These are phyloP conservation scores for Oedothorax gibbosus DNA, from an alignment of 1,140 invertebrate species.

Conservation along the genomic window DNA sequence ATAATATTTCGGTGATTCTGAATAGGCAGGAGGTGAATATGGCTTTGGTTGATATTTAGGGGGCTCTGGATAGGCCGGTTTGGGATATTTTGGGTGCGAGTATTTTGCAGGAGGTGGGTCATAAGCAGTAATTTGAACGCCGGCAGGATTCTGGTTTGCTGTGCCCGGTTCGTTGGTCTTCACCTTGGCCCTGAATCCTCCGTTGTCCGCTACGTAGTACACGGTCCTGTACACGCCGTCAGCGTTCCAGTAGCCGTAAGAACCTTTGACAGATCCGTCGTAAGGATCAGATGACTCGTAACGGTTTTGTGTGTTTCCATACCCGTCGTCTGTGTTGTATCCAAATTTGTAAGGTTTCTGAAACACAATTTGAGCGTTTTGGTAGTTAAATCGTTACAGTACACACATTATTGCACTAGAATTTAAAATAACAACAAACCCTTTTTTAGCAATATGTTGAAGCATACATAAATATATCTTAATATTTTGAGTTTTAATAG, in stretches of 20 bases:
- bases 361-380: not conserved
- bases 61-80: not conserved
- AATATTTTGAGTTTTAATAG: no score
- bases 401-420: no score
- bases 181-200: slow-evolving; percentile 56
- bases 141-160: slow-evolving; percentile 52
- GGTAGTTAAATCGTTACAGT: not conserved
- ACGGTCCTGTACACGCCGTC: slow-evolving; percentile 58
- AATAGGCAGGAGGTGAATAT: not conserved
- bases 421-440: no score
- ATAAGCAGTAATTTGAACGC: slow-evolving; percentile 48
- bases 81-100: slow-evolving; percentile 12
- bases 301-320: slow-evolving; percentile 54
- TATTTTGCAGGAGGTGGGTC: slow-evolving; percentile 23
- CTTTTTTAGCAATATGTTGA: no score
- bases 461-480: no score
- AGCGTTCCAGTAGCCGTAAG: slow-evolving; percentile 57
- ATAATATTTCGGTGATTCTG: not conserved
- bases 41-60: slow-evolving; percentile 7
- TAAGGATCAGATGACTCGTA: slow-evolving; percentile 45
- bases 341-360: slow-evolving; percentile 53
- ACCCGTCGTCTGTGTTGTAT: slow-evolving; percentile 55
- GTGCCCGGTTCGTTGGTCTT: slow-evolving; percentile 62
- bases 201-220: slow-evolving; percentile 57
- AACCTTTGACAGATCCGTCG: slow-evolving; percentile 52